Conservation (phyloP, 2,797 vertebrate genomes). For the Artibeus lituratus region DNA sequence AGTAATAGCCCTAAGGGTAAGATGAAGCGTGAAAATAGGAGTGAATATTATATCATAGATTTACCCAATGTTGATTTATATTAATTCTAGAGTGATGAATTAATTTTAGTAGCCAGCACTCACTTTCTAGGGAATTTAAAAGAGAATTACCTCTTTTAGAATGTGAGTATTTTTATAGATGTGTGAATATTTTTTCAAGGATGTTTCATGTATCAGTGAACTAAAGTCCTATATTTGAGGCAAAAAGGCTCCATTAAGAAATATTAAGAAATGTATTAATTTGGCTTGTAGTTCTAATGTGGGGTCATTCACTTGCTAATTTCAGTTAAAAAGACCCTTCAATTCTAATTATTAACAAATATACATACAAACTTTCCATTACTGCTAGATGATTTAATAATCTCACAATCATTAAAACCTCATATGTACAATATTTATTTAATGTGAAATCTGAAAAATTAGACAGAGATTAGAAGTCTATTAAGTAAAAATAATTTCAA, state of each 20-base stretch:
- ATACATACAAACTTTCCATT: slow-evolving; percentile 36
- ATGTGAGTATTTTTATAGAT: no score
- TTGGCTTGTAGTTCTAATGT: not conserved
- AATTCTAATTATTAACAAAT: slow-evolving; percentile 29
- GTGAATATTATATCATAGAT: slow-evolving; percentile 11
- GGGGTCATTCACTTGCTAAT: slow-evolving; percentile 12
- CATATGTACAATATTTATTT: slow-evolving; percentile 2
- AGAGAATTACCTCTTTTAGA: not conserved
- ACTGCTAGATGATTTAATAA: slow-evolving; percentile 47
- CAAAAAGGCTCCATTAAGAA: slow-evolving; percentile 1
- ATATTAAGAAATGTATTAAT: not conserved
- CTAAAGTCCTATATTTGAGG: slow-evolving; percentile 33
- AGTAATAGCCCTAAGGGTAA: slow-evolving; percentile 12
- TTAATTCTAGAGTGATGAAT: not conserved
- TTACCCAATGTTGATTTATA: not conserved
- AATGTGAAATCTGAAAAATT: slow-evolving; percentile 47
- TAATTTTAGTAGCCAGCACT: slow-evolving; percentile 1
- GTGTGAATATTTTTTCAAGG: slow-evolving; percentile 2
- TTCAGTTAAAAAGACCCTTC: not conserved
- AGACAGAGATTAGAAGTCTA: not conserved
- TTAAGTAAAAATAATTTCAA: slow-evolving; percentile 40
- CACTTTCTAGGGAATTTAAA: slow-evolving; percentile 20
- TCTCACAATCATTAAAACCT: not conserved
- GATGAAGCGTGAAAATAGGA: slow-evolving; percentile 24
- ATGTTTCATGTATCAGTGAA: not conserved